Percentiles rank a stretch among this genome's conserved stretches.
Conservation (phyloP, 30 jellyfish, hydroid and myxozoan genomes). For the Aurelia aurita region DNA sequence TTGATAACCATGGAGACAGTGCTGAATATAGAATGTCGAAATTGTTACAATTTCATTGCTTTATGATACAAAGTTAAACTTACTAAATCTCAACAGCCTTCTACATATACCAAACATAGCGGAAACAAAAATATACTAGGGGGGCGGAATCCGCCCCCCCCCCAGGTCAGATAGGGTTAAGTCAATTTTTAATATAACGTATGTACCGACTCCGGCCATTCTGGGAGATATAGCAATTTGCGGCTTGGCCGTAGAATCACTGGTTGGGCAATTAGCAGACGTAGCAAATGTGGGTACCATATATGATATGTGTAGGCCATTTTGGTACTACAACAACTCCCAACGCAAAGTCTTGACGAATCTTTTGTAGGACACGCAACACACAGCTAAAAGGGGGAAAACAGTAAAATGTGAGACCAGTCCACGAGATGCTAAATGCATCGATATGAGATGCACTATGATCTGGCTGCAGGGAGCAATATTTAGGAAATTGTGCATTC, state of each 20-base stretch:
- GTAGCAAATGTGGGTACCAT: slow-evolving; percentile 35
- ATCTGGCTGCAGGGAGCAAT: slow-evolving; percentile 12
- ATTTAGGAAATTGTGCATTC: slow-evolving; percentile 19
- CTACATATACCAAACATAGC: too few species aligned
- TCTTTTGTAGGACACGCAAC: too few species aligned
- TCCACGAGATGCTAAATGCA: slow-evolving; percentile 27
- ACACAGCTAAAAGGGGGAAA: slow-evolving; percentile 24
- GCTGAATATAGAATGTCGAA: too few species aligned
- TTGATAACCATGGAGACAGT: too few species aligned
- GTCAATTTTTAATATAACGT: background rate
- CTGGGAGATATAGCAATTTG: slow-evolving; percentile 13
- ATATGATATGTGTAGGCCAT: slow-evolving; percentile 45
- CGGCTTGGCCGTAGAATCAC: slow-evolving; percentile 13
- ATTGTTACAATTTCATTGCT: too few species aligned
- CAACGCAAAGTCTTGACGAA: too few species aligned
- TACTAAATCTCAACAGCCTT: too few species aligned
- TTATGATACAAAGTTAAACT: too few species aligned
- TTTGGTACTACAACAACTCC: slow-evolving; percentile 45
- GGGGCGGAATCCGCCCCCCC: too few species aligned
- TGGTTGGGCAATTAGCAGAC: slow-evolving; percentile 13
- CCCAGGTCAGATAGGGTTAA: too few species aligned
- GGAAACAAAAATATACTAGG: too few species aligned
- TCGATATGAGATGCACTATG: background rate
- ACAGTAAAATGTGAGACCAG: slow-evolving; percentile 25
- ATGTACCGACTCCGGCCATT: slow-evolving; percentile 1